A percentile compares a stretch with the other conserved stretches of the same genome.
Evolutionary conservation across 2,113 vertebrate species (phyloP).

Genomic region (Ceyx cyanopectus): DNA sequence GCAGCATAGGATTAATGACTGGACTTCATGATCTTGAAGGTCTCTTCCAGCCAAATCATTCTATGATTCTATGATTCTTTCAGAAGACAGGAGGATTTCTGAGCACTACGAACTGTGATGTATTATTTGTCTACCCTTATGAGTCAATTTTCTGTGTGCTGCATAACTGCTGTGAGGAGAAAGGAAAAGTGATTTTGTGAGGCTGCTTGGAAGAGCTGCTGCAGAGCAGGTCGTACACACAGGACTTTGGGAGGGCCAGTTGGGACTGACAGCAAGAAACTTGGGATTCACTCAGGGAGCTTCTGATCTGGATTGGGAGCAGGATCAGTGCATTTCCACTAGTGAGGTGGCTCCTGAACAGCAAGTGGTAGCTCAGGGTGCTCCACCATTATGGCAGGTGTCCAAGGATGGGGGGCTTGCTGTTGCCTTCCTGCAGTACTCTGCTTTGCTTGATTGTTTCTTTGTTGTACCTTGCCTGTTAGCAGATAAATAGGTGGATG

Average conservation of each 20-base stretch:
- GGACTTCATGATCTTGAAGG: too few relatives aligned
- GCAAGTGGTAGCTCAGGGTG: neutral
- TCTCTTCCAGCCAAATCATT: too few relatives aligned
- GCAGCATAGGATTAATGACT: too few relatives aligned
- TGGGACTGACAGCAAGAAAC: fast-evolving
- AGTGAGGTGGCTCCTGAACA: neutral
- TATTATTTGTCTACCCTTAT: constrained; percentile 41
- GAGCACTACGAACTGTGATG: neutral
- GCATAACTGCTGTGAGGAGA: constrained; percentile 5
- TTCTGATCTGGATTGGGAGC: neutral
- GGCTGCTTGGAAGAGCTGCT: fast-evolving
- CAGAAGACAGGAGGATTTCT: constrained; percentile 25
- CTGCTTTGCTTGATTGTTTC: neutral
- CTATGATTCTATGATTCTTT: neutral
- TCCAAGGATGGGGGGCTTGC: fast-evolving
- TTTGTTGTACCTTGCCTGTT: neutral
- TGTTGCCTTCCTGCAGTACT: neutral
- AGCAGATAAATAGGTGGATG: neutral
- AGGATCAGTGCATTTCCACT: fast-evolving
- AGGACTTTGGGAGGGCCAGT: fast-evolving
- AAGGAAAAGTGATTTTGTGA: fast-evolving
- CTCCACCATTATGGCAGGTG: fast-evolving
- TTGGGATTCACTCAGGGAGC: neutral
- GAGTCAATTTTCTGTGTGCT: constrained; percentile 51
- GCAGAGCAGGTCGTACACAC: fast-evolving